Evolutionary conservation across 2,797 vertebrate species (phyloP).

Genomic region (Gadopsis marmoratus): DNA sequence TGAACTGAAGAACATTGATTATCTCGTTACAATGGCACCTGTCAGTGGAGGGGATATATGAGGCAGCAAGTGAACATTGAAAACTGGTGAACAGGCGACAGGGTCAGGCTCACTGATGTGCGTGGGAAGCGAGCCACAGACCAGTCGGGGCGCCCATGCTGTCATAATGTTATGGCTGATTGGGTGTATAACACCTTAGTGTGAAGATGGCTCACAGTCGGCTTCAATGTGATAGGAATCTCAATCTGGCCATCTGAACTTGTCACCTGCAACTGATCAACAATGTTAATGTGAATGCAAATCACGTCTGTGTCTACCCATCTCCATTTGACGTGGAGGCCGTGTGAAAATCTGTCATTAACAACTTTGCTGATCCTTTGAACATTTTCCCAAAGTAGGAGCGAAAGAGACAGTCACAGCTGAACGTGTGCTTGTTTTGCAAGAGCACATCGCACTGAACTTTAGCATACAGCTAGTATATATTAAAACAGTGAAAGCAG

Average conservation of each 20-base stretch:
- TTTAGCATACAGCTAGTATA: neutral
- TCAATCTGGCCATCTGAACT: neutral
- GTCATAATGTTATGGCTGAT: too few species aligned
- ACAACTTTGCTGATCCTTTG: neutral
- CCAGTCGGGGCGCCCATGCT: too few species aligned
- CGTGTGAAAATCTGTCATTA: neutral
- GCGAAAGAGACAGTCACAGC: neutral
- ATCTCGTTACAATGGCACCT: too few species aligned
- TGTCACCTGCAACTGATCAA: neutral
- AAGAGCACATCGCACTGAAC: too few species aligned
- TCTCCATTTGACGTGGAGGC: neutral
- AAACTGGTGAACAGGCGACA: too few species aligned
- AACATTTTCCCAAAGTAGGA: neutral
- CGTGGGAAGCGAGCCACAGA: too few species aligned
- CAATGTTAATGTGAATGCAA: neutral
- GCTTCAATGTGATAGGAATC: neutral
- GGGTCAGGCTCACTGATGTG: too few species aligned
- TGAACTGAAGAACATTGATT: too few species aligned
- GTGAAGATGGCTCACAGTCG: neutral
- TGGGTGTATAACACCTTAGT: neutral
- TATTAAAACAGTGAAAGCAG: neutral
- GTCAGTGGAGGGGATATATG: too few species aligned
- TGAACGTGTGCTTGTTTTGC: neutral
- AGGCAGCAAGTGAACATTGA: too few species aligned
- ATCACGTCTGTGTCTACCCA: neutral